phyloP scores from a whole-genome alignment of 2,797 vertebrate genomes.

The Tachyglossus aculeatus region DNA sequence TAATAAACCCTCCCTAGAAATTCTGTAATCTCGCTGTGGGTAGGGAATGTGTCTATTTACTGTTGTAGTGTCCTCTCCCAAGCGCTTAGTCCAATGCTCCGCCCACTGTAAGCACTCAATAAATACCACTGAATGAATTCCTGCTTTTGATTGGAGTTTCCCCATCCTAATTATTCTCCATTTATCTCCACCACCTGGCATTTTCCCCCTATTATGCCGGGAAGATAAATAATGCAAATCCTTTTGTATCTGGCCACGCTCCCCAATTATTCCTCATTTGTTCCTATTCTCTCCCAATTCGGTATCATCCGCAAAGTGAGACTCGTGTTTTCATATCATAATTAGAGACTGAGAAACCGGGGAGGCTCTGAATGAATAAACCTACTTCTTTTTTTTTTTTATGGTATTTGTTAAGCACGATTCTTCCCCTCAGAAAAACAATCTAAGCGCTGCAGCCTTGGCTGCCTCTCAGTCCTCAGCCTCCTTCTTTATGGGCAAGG shows the following conservation, averaged over 20 bases:
- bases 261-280: constrained; percentile 78
- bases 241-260: constrained; percentile 73
- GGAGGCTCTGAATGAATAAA: constrained; percentile 54
- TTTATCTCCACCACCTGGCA: constrained; percentile 69
- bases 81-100: background rate
- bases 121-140: background rate
- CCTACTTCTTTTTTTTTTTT: constrained; percentile 55
- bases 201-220: constrained; percentile 72
- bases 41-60: too few species aligned
- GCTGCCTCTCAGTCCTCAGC: too few species aligned
- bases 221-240: constrained; percentile 70
- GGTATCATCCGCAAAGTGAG: constrained; percentile 74
- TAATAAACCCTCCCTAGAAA: too few species aligned
- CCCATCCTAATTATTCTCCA: constrained; percentile 71
- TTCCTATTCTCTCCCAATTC: constrained; percentile 78
- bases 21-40: too few species aligned
- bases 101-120: constrained; percentile 2
- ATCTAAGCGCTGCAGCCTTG: too few species aligned
- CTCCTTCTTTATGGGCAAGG: too few species aligned
- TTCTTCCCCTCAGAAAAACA: too few species aligned
- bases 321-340: constrained; percentile 76
- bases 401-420: constrained; percentile 62
- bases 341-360: constrained; percentile 72
- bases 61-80: too few species aligned
- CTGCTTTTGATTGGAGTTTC: constrained; percentile 56